phyloP scores from a whole-genome alignment of 37 sponge, comb jelly and placozoan species.

The Dysidea cf. avara region DNA sequence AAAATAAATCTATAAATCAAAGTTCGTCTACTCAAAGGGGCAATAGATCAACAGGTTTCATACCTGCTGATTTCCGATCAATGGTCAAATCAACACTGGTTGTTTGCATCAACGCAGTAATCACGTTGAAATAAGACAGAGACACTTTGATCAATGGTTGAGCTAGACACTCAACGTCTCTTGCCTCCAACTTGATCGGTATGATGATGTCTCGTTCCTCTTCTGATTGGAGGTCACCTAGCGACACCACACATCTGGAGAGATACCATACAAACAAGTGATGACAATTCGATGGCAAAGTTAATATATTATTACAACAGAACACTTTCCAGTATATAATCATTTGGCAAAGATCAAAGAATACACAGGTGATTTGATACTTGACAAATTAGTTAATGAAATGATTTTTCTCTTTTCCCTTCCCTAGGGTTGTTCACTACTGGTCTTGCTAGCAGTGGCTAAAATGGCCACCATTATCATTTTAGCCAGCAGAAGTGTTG shows the following conservation, averaged over 20 bases:
- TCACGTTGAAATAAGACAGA: slow-evolving; percentile 87
- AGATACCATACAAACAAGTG: not conserved
- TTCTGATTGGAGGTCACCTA: slow-evolving; percentile 93
- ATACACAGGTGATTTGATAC: not conserved
- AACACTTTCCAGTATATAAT: too few relatives aligned
- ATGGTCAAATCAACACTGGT: slow-evolving; percentile 35
- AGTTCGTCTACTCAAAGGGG: too few relatives aligned
- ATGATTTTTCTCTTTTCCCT: too few relatives aligned
- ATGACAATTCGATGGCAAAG: not conserved
- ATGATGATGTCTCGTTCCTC: slow-evolving; percentile 85
- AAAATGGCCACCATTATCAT: too few relatives aligned
- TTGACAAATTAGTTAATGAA: too few relatives aligned
- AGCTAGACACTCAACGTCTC: slow-evolving; percentile 5
- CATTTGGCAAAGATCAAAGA: too few relatives aligned
- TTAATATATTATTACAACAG: not conserved
- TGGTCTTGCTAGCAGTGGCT: not conserved
- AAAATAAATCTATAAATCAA: too few relatives aligned
- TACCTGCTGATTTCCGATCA: slow-evolving; percentile 32
- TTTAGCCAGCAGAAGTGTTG: too few relatives aligned
- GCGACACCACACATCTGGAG: slow-evolving; percentile 48
- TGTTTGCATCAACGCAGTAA: slow-evolving; percentile 65
- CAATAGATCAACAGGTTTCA: too few relatives aligned
- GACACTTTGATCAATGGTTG: slow-evolving; percentile 32
- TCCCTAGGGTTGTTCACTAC: too few relatives aligned
- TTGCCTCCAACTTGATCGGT: slow-evolving; percentile 62